Percentiles rank a stretch among this genome's conserved stretches.
phyloP scores from a whole-genome alignment of 2,888 invertebrate genomes.

The Cancer borealis region DNA sequence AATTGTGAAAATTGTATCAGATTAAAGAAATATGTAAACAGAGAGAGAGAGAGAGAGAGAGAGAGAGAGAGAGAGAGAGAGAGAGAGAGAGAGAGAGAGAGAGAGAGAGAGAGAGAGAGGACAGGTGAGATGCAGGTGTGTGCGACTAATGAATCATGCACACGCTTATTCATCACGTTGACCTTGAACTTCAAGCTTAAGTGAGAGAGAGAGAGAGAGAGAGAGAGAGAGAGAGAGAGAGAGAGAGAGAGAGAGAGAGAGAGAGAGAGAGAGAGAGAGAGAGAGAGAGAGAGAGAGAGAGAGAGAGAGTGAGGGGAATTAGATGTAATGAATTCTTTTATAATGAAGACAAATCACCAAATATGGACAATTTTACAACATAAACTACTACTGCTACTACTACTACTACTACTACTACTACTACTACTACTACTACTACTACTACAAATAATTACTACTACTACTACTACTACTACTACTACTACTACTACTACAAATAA shows the following conservation, averaged over 20 bases:
- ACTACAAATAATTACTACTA: too few species aligned
- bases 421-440: neutral
- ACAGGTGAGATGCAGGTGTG: neutral
- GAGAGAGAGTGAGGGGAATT: too few species aligned
- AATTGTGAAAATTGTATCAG: neutral
- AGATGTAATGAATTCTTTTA: too few species aligned
- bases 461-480: constrained; percentile 43
- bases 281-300: too few species aligned
- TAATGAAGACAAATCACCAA: too few species aligned
- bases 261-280: too few species aligned
- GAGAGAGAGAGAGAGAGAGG: neutral
- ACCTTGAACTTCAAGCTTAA: neutral
- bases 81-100: constrained; percentile 20
- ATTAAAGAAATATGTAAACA: neutral
- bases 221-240: too few species aligned
- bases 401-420: constrained; percentile 34
- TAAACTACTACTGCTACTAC: neutral
- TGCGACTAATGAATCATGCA: neutral
- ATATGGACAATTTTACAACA: neutral
- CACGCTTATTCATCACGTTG: neutral
- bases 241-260: too few species aligned
- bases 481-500: constrained; percentile 28
- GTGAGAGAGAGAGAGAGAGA: neutral
- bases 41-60: constrained; percentile 27
- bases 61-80: constrained; percentile 16